A percentile compares a stretch with the other conserved stretches of the same genome.
Conservation (phyloP, 2,797 vertebrate species). For the Buceros bicornis region DNA sequence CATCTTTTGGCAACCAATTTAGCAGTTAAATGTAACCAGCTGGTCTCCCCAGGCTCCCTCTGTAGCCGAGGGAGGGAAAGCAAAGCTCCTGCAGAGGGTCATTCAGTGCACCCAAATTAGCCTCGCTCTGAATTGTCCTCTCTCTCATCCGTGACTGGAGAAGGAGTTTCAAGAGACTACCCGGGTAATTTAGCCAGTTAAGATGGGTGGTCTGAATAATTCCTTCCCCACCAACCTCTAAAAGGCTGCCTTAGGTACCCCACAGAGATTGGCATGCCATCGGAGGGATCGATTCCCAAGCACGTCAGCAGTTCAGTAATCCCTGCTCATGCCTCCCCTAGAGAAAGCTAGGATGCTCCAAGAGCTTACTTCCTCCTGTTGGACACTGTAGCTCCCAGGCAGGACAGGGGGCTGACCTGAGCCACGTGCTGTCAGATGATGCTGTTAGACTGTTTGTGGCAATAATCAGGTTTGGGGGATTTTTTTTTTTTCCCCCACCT, state of each 20-base stretch:
- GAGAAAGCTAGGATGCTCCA: background rate
- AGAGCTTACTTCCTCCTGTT: background rate
- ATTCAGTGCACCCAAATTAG: conserved; percentile 67
- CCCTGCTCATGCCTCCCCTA: background rate
- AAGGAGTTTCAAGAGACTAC: conserved; percentile 53
- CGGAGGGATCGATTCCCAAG: background rate
- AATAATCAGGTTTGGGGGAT: background rate
- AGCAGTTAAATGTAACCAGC: conserved; percentile 73
- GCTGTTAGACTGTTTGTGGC: fast-evolving
- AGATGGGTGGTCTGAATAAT: conserved; percentile 72
- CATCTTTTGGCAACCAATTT: conserved; percentile 69
- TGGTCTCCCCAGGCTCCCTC: conserved; percentile 66
- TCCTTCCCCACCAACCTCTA: conserved; percentile 29
- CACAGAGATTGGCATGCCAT: conserved; percentile 41
- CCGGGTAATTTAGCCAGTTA: conserved; percentile 54
- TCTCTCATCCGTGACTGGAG: conserved; percentile 58
- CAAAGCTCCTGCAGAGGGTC: conserved; percentile 66
- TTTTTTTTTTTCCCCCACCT: background rate
- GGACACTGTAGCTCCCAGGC: background rate
- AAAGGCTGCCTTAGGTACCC: conserved; percentile 61
- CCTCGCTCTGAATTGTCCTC: conserved; percentile 64
- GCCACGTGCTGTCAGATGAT: fast-evolving
- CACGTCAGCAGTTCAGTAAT: background rate
- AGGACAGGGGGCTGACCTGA: background rate
- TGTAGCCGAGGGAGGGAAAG: conserved; percentile 60